Evolutionary conservation across 2,113 vertebrate genomes (phyloP), one percentile per base, ranked within the genome.

Genomic region (Chloropsis cyanopogon): DNA sequence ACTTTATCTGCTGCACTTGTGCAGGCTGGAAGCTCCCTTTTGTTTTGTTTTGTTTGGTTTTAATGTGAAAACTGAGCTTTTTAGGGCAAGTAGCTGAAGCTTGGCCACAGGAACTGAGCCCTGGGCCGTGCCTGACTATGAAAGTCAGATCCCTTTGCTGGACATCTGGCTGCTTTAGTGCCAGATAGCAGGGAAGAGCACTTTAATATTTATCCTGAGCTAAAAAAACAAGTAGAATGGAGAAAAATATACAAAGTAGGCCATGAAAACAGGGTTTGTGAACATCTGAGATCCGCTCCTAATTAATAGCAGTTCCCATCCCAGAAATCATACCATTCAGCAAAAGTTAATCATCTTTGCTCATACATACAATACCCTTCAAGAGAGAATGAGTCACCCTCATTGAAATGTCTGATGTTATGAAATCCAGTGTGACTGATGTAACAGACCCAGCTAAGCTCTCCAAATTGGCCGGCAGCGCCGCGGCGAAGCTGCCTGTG

Each of bases 331-430:
- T 95, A 71, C 94, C 88, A 96, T 96, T 96, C 96, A 97, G 96
- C 96, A 97, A 70, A 97, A 96, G 95, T 96, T 97, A 95, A 97
- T 95, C 95, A 86, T 96, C 95, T 95, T 95, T 96, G 90, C 95
- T 97, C 95, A 80, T 88, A 96, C 90, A 93, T 93, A 96, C 86
- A 94, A 91, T 93, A 35, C 84, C 84, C 86, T 97, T 95, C 90
- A 95, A 96, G 93, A 78, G 87, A 90, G 93, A 86, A 78, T 97
- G 97, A 97, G 84, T 97, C 97, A 97, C 73, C 79, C 95, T 78
- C 93, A 86, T 90, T 95, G 94, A 96, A 95, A 97, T 79, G 96
- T 95, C 92, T 93, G 10, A 88, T 86, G 84, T 97, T 96, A 95
- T 86, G 96, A 96, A 97, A 97, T 96, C 83, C 95, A 92, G 72